Base-by-base conservation (phyloP, 2,113 vertebrate species). In the Lamprotornis superbus region DNA sequence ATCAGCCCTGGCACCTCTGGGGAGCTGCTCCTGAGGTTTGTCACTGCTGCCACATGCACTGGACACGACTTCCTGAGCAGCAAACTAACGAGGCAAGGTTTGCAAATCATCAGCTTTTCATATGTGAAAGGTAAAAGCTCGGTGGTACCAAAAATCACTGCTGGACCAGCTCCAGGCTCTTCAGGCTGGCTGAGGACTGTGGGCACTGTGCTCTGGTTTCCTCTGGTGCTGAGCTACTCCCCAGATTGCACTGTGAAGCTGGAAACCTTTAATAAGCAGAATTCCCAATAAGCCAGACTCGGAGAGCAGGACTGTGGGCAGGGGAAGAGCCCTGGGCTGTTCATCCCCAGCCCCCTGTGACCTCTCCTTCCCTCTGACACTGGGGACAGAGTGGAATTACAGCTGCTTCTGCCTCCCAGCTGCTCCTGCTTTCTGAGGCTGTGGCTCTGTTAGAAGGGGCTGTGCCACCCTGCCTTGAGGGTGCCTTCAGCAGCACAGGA, bases 281-380 rank as follows among this genome's bases (percentile, higher is more conserved):
- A 53, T 50, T 44, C 24, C 46, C 8, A 4, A 24, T 13, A 13
- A 19, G 52, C 21, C 14, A 47, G 15, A 15, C 11, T 7, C 50
- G 37, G 52, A 7, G 28, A 16, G 47, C 6, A 6, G 28, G 42
- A 28, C 25, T 40, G 25, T 1, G 47, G n/a, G 27, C 23, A 73
- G 59, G 33, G 31, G 6, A 17, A 7, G 49, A 60, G 15, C 7
- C 15, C 3, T 4, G 3, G 79, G 61, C 4, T 42, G 30, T 18
- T 30, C 2, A 0, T 37, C 71, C 15, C 40, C 40, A 59, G 73
- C 12, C 5, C 0, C 10, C 1, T 3, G 11, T 15, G 39, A 22
- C 15, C 21, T 69, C n/a, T 40, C 42, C 22, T 64, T 30, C 22
- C n/a, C 46, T 55, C 49, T 59, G 60, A 2, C 16, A 1, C 11